phyloP scores from a whole-genome alignment of 1,140 invertebrate species.

The Pseudomyrmex gracilis region DNA sequence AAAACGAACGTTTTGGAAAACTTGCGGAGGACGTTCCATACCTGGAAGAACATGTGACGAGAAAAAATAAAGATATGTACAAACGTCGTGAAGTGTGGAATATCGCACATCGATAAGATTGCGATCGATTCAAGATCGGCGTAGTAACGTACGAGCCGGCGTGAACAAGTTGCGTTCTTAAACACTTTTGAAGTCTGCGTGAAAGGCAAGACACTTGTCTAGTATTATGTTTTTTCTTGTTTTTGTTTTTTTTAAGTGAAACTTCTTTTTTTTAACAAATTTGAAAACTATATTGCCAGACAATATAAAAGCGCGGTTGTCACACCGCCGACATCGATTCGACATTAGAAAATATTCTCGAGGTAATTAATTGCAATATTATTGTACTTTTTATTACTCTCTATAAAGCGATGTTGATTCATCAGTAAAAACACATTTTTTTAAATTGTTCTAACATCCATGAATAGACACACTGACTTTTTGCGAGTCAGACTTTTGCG shows the following conservation, averaged over 20 bases:
- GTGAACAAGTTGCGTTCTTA: not conserved
- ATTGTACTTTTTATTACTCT: not conserved
- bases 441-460: not conserved
- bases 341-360: not conserved
- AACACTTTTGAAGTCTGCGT: not conserved
- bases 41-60: not conserved
- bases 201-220: no score
- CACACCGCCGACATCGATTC: not conserved
- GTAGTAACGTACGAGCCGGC: not conserved
- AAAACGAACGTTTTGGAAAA: not conserved
- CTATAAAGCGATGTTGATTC: not conserved
- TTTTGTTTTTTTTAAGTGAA: no score
- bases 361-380: slow-evolving; percentile 34
- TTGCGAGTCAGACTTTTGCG: not conserved
- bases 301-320: not conserved
- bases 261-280: not conserved
- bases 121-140: slow-evolving; percentile 1
- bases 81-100: not conserved
- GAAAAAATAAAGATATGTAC: slow-evolving; percentile 9
- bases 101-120: slow-evolving; percentile 37
- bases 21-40: no score
- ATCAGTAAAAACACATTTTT: not conserved
- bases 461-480: not conserved
- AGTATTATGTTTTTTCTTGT: no score
- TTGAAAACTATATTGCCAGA: not conserved